Evolutionary conservation across 2,888 invertebrate species (phyloP), one percentile per base, ranked within the genome.

Genomic region (Anticlea derivata): DNA sequence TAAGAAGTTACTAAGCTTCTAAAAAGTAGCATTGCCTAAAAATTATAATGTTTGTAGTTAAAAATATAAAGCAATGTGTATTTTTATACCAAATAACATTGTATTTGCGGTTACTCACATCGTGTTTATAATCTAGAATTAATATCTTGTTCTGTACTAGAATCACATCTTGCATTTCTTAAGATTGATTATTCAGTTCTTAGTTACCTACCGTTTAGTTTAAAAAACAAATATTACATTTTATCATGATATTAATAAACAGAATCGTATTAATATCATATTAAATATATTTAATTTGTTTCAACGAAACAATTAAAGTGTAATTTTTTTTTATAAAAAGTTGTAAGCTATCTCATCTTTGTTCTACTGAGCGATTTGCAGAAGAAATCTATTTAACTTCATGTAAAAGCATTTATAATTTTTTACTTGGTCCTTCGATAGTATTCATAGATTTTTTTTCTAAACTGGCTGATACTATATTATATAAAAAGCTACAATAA

Each of bases 61-160:
- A 71, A 73, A 64, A 62, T 17, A 17, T 17, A 68, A 61, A 59
- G 54, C 57, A 58, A 55, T 60, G 60, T 61, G 78, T 83, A 83
- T 85, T 83, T 83, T 84, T 83, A 68, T 83, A 83, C 78, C 70
- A 70, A 78, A 76, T 70, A 60, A 68, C 58, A 62, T 66, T 69
- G 69, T 70, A 40, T 23, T 23, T 23, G 62, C 53, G 64, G 60
- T 52, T 53, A 51, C 12, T 49, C 40, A 59, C 60, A 61, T n/a
- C 40, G 56, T 61, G 60, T 65, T 64, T 53, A 58, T 54, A 31
- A 53, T 56, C 54, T 65, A 56, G 53, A 58, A 53, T 52, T 47
- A 55, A 56, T 51, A 54, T 53, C 43, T 47, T 50, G 39, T 53
- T 54, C 49, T 44, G 45, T 52, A 58, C 41, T 43, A 64, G 59